Percentiles rank a stretch among this genome's conserved stretches.
Conservation (phyloP, 2,113 vertebrate genomes). For the Periophthalmus modestus region DNA sequence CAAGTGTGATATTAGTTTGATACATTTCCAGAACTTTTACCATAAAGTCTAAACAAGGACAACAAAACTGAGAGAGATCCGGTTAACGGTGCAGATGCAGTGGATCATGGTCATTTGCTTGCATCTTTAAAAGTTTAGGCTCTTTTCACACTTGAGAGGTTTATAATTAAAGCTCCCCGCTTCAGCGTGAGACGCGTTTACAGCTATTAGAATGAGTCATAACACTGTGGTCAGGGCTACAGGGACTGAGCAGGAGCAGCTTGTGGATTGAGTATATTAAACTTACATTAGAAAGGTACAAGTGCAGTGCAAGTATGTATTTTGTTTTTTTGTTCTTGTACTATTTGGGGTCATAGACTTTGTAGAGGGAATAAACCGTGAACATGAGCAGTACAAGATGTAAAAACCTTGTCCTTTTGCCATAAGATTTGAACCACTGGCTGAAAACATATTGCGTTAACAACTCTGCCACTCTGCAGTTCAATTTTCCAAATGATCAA, state of each 20-base stretch:
- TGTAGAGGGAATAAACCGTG: not conserved
- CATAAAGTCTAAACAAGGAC: not conserved
- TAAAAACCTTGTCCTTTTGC: not conserved
- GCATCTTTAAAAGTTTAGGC: not conserved
- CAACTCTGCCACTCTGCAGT: not conserved
- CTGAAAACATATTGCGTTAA: not conserved
- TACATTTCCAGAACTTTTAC: not conserved
- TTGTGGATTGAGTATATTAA: not conserved
- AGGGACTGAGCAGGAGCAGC: not conserved
- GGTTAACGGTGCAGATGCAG: too few species aligned
- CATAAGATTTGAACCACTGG: not conserved
- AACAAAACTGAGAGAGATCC: too few species aligned
- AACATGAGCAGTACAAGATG: too few species aligned
- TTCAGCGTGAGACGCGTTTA: not conserved
- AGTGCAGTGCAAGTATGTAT: too few species aligned
- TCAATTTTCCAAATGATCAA: too few species aligned
- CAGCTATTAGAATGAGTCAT: not conserved
- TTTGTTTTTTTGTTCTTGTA: not conserved
- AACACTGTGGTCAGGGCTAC: not conserved
- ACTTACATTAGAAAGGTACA: not conserved
- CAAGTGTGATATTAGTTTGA: not conserved
- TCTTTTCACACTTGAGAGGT: not conserved
- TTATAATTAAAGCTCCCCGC: not conserved
- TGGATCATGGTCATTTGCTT: not conserved
- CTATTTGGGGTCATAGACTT: too few species aligned